Evolutionary conservation across 2,797 vertebrate genomes (phyloP).

Genomic region (Peromyscus melanophrys): DNA sequence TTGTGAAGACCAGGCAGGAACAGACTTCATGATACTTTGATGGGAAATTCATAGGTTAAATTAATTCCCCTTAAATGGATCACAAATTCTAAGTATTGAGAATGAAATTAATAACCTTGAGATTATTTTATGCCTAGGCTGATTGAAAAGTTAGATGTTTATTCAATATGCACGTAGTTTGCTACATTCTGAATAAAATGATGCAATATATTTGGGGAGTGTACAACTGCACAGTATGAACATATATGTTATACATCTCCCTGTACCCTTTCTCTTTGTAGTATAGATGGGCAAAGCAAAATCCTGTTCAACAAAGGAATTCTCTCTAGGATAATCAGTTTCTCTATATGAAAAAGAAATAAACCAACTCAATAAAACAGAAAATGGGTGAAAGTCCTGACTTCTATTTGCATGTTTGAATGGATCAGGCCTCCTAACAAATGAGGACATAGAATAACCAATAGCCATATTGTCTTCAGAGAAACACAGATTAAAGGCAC

Average conservation of each 20-base stretch:
- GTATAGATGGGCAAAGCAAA: background rate
- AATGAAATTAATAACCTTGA: background rate
- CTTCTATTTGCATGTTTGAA: background rate
- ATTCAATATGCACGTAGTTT: background rate
- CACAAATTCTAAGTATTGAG: background rate
- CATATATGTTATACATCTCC: background rate
- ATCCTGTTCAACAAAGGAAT: background rate
- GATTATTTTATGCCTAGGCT: background rate
- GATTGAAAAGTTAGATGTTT: slow-evolving; percentile 1
- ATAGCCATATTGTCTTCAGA: background rate
- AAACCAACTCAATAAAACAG: background rate
- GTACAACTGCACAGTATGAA: background rate
- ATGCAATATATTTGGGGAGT: background rate
- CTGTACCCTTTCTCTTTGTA: background rate
- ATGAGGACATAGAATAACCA: background rate
- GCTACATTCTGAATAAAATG: slow-evolving; percentile 31
- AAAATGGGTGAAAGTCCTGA: background rate
- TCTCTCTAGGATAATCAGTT: slow-evolving; percentile 30
- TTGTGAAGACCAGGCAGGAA: background rate
- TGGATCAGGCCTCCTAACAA: background rate
- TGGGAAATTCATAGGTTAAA: slow-evolving; percentile 4
- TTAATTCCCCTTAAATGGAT: slow-evolving; percentile 43
- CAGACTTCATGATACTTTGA: background rate
- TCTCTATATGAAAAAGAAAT: background rate
- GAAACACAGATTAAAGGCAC: background rate